Evolutionary conservation across 2,113 vertebrate species (phyloP), one percentile per base, ranked within the genome.

Genomic region (Lasiurus cinereus): DNA sequence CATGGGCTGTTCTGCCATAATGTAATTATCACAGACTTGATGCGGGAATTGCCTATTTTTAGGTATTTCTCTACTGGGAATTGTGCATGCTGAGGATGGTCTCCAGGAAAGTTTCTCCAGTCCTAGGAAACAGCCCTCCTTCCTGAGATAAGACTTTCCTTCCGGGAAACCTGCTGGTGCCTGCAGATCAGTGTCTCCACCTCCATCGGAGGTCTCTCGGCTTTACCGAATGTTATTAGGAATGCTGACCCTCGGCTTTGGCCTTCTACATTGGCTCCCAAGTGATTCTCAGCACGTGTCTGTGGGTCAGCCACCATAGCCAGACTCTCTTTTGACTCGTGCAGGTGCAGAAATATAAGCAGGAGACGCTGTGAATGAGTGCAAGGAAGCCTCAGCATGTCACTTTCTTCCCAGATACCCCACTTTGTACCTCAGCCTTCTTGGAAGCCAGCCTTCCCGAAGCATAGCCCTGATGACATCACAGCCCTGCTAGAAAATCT

Each of bases 21-120:
- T 48, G 16, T 80, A 83, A 93, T 94, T 67, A 83, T 88, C 86
- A 87, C 74, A 76, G 22, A 90, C 43, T 70, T 62, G 64, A 91
- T 91, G 84, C 0, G 4, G 43, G 88, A 88, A 92, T 73, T 5
- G 33, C 74, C 86, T 97, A 86, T 96, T 96, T 96, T 97, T 95
- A 96, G 95, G 29, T 27, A 70, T 94, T 80, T 72, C 52, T 73
- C 67, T 93, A 18, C 88, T 83, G 95, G 84, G 84, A 88, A 88
- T 88, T 21, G 1, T 69, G 80, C 21, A 3, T 29, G 92, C 33
- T 64, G 90, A 90, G 64, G 77, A 83, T 88, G 77, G 67, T 67
- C 90, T 92, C 84, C 72, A 90, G 94, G 43, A 93, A 95, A 79
- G 67, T 36, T n/a, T 86, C 66, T 90, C 62, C 4, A 15, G 8